These are phyloP conservation scores for Ophioderma brevispina DNA, from an alignment of 35 echinoderm and acorn worm species.

Conservation along the genomic window DNA sequence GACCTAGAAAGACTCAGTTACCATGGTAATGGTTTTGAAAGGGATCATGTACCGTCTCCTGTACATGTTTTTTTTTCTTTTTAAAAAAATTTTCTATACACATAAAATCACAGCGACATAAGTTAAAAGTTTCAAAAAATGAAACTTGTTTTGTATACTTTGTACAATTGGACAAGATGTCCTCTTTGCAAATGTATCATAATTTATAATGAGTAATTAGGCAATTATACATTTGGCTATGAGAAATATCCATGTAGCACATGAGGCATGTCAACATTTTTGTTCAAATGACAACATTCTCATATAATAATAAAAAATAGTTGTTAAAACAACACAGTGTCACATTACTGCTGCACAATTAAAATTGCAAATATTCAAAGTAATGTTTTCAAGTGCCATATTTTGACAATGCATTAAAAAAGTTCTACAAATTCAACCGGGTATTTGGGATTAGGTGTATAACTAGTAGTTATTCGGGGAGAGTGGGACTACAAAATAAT, in stretches of 20 bases:
- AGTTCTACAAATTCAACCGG: background rate
- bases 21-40: background rate
- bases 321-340: background rate
- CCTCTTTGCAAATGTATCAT: background rate
- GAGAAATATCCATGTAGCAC: constrained; percentile 6
- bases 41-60: background rate
- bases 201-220: background rate
- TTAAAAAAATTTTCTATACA: too few species aligned
- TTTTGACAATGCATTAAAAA: background rate
- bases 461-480: too few species aligned
- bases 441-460: background rate
- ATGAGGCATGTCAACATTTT: background rate
- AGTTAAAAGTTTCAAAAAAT: background rate
- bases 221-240: constrained; percentile 9
- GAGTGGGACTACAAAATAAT: too few species aligned
- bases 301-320: background rate
- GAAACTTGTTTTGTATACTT: background rate
- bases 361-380: background rate
- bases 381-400: background rate
- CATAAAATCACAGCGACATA: constrained; percentile 1
- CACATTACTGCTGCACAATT: background rate
- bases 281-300: background rate
- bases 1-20: background rate
- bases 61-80: constrained; percentile 2
- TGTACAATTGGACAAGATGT: background rate